phyloP scores from a whole-genome alignment of 2,113 vertebrate species.

The Aegotheles bennettii region DNA sequence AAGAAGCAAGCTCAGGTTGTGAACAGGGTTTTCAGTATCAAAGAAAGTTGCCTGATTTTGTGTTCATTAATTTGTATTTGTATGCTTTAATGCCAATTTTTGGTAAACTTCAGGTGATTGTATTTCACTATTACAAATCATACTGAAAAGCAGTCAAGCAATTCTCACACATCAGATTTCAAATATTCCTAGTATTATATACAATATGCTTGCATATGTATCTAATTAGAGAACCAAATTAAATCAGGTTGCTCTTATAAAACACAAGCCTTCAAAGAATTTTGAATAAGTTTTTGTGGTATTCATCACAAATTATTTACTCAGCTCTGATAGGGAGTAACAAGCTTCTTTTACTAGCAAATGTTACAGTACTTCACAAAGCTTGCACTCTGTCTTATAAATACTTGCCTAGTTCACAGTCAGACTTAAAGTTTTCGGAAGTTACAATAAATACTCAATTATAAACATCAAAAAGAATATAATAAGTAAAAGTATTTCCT shows the following conservation, averaged over 20 bases:
- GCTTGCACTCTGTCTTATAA: background rate
- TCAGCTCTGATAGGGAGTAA: background rate
- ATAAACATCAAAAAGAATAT: background rate
- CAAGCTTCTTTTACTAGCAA: background rate
- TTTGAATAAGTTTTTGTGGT: background rate
- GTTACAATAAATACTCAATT: conserved; percentile 17
- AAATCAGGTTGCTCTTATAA: background rate
- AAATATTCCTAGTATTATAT: background rate
- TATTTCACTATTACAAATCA: background rate
- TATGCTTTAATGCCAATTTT: background rate
- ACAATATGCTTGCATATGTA: background rate
- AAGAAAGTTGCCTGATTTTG: background rate
- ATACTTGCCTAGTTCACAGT: background rate
- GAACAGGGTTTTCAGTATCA: background rate
- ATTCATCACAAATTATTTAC: background rate
- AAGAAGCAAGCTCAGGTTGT: background rate
- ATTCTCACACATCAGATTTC: background rate
- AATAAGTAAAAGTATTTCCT: background rate
- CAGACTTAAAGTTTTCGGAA: background rate
- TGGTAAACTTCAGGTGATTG: background rate
- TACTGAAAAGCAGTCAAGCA: background rate
- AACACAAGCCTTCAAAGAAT: background rate
- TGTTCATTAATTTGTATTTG: background rate
- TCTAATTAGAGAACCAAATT: background rate
- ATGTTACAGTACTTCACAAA: background rate